Percentiles rank a stretch among this genome's conserved stretches.
phyloP scores from a whole-genome alignment of 2,797 vertebrate species.

The Coluber constrictor region DNA sequence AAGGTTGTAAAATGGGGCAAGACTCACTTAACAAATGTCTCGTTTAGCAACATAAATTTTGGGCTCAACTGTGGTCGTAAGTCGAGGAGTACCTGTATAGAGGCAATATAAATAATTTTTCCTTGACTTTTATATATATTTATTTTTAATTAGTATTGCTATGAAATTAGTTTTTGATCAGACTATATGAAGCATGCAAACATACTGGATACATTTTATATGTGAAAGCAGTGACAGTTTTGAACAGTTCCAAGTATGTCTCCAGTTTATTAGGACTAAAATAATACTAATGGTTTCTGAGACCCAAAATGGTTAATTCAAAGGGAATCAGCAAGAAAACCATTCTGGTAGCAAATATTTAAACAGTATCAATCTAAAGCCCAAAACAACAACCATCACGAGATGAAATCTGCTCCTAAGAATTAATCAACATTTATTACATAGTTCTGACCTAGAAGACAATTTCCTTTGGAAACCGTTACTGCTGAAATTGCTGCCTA shows the following conservation, averaged over 20 bases:
- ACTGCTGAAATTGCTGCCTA: constrained; percentile 44
- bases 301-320: constrained; percentile 65
- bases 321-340: constrained; percentile 60
- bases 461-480: constrained; percentile 57
- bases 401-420: constrained; percentile 67
- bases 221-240: background rate
- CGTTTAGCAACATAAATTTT: background rate
- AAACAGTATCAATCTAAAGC: constrained; percentile 52
- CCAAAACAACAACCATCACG: constrained; percentile 67
- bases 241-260: constrained; percentile 45
- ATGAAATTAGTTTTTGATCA: constrained; percentile 44
- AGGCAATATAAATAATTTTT: constrained; percentile 4
- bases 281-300: constrained; percentile 54
- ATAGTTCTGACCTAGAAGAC: constrained; percentile 60
- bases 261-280: constrained; percentile 60
- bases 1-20: background rate
- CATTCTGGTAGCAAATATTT: constrained; percentile 57
- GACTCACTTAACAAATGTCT: background rate
- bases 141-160: constrained; percentile 27
- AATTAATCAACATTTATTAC: constrained; percentile 63
- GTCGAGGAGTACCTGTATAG: background rate
- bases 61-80: background rate
- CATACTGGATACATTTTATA: background rate
- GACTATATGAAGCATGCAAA: constrained; percentile 32
- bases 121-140: constrained; percentile 6